These are phyloP conservation scores for Muscidifurax raptorellus DNA, from an alignment of 1,140 invertebrate species.

Conservation along the genomic window DNA sequence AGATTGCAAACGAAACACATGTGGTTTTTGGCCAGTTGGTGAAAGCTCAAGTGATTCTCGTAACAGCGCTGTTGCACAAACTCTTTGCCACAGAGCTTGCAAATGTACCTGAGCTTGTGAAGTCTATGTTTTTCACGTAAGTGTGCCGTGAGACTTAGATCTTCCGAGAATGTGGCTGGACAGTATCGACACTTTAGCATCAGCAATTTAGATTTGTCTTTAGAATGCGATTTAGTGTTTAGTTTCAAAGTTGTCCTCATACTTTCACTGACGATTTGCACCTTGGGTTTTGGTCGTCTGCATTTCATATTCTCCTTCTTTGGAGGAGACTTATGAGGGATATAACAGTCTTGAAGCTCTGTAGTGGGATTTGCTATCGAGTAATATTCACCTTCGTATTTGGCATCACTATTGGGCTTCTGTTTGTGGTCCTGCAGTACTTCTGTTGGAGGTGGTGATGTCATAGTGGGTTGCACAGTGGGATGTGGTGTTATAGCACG, in stretches of 20 bases:
- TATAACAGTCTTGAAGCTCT: conserved; percentile 46
- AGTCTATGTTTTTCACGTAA: conserved; percentile 46
- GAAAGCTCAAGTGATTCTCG: conserved; percentile 51
- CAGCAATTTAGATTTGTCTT: conserved; percentile 17
- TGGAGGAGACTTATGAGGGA: conserved; percentile 33
- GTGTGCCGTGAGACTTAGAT: conserved; percentile 32
- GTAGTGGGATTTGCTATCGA: conserved; percentile 30
- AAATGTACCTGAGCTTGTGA: conserved; percentile 44
- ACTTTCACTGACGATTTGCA: conserved; percentile 43
- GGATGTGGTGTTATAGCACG: neutral
- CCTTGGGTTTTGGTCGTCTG: conserved; percentile 36
- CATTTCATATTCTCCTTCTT: conserved; percentile 48
- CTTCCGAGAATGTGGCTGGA: conserved; percentile 24
- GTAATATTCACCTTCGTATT: conserved; percentile 35
- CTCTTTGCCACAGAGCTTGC: conserved; percentile 50
- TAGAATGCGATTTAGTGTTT: conserved; percentile 29
- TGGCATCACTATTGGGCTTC: conserved; percentile 42
- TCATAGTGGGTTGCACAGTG: neutral
- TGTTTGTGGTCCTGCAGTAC: conserved; percentile 51
- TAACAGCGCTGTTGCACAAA: conserved; percentile 39
- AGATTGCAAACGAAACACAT: conserved; percentile 50
- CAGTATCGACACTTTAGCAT: conserved; percentile 46
- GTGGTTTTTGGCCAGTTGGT: conserved; percentile 46
- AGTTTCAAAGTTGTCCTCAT: conserved; percentile 47
- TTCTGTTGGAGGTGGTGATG: conserved; percentile 25